A percentile compares a stretch with the other conserved stretches of the same genome.
phyloP scores from a whole-genome alignment of 2,113 vertebrate genomes.

The Bufo bufo region DNA sequence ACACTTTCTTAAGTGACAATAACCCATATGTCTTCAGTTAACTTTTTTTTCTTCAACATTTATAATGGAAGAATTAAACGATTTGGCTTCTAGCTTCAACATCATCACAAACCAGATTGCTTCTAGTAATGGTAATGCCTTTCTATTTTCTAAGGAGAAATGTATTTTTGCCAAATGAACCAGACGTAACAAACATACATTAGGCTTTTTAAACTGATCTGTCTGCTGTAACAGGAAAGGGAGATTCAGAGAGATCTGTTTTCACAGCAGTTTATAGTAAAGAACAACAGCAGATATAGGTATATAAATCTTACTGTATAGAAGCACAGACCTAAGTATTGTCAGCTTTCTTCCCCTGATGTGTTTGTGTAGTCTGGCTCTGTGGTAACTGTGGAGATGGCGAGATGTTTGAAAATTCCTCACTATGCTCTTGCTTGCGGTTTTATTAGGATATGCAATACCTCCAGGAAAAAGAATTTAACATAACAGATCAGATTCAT shows the following conservation, averaged over 20 bases:
- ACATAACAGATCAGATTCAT: slow-evolving; percentile 43
- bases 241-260: slow-evolving; percentile 13
- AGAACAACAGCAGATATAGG: slow-evolving; percentile 37
- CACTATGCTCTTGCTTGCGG: slow-evolving; percentile 36
- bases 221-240: not conserved
- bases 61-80: slow-evolving; percentile 11
- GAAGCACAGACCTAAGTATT: slow-evolving; percentile 32
- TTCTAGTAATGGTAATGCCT: slow-evolving; percentile 17
- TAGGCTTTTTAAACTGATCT: not conserved
- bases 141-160: slow-evolving; percentile 16
- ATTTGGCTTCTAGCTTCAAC: slow-evolving; percentile 21
- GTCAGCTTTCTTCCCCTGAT: slow-evolving; percentile 1
- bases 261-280: slow-evolving; percentile 24
- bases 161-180: slow-evolving; percentile 22
- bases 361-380: slow-evolving; percentile 49
- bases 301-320: slow-evolving; percentile 27
- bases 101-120: slow-evolving; percentile 29
- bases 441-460: slow-evolving; percentile 54
- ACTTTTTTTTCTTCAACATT: slow-evolving; percentile 20
- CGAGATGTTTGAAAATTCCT: slow-evolving; percentile 53
- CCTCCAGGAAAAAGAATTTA: slow-evolving; percentile 40
- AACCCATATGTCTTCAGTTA: slow-evolving; percentile 24
- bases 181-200: not conserved
- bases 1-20: slow-evolving; percentile 32
- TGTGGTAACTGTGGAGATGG: slow-evolving; percentile 55